Base-by-base conservation (phyloP, 2,113 vertebrate genomes). In the Typhlomys cinereus region DNA sequence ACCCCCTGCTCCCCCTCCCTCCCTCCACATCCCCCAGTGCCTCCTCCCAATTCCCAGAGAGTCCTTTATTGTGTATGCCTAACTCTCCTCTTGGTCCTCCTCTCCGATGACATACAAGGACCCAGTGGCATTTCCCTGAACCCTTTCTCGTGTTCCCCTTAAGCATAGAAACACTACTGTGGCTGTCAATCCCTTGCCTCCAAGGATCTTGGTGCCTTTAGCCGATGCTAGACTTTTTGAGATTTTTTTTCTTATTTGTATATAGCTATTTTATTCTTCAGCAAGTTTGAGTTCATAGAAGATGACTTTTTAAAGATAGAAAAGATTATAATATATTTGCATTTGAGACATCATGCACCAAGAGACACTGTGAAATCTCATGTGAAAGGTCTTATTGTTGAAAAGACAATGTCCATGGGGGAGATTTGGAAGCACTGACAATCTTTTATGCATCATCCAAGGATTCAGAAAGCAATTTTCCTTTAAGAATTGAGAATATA, bases 381-480 rank as follows among this genome's bases (percentile, higher is more conserved):
- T 25, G 10, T 21, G 17, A 31, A 64, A 44, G 17, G 0, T 1
- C 29, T 64, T 48, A 25, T 44, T 4, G 34, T 20, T 50, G n/a
- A 31, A 62, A n/a, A 52, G 44, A 9, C 36, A 62, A 29, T 7
- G 27, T 69, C 57, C 34, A 25, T 27, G 4, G 18, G 4, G 48
- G 12, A 48, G 36, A 75, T 17, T 64, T 31, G 20, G 31, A 3
- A 4, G 59, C 17, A 36, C 36, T 54, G 11, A 62, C 2, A 74
- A 21, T 75, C n/a, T n/a, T 61, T 2, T 1, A 50, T 66, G 31
- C 12, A 88, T 84, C 44, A 70, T 48, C 36, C 44, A 25, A 76
- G 21, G 89, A 66, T 50, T 34, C 70, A 73, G 48, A 64, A 89
- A 81, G 18, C n/a, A 88, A 66, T 54, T 89, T 73, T 89, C 29